Evolutionary conservation across 2,888 invertebrate genomes (phyloP).

Genomic region (Pheosia gnoma): DNA sequence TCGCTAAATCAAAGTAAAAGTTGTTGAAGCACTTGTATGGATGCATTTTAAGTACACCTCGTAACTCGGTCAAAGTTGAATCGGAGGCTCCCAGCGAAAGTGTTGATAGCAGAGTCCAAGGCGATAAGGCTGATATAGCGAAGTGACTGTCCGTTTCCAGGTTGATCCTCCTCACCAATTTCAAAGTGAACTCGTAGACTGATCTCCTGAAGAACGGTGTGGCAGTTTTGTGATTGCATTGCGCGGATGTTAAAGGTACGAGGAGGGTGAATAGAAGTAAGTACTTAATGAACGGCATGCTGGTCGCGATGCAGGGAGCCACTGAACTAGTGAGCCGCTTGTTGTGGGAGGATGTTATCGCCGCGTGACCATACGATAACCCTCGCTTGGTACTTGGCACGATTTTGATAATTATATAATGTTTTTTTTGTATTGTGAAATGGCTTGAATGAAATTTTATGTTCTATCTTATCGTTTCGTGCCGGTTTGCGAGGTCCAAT

Average conservation of each 20-base stretch:
- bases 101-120: conserved; percentile 64
- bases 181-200: conserved; percentile 55
- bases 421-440: conserved; percentile 7
- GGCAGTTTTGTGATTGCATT: conserved; percentile 49
- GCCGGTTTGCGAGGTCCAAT: neutral
- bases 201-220: conserved; percentile 45
- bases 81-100: conserved; percentile 63
- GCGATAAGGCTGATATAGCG: conserved; percentile 62
- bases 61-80: conserved; percentile 56
- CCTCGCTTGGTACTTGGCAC: conserved; percentile 29
- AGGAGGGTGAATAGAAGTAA: conserved; percentile 36
- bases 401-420: conserved; percentile 35
- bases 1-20: conserved; percentile 57
- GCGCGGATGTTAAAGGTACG: conserved; percentile 37
- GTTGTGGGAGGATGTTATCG: conserved; percentile 39
- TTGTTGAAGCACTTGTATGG: conserved; percentile 63
- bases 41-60: conserved; percentile 52
- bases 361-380: conserved; percentile 45
- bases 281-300: conserved; percentile 46
- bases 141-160: conserved; percentile 69
- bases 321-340: conserved; percentile 31
- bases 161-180: conserved; percentile 49
- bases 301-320: conserved; percentile 36
- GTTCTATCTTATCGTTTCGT: neutral
- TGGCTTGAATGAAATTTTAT: neutral